phyloP scores from a whole-genome alignment of 23 tunicate species.

The Styela plicata region DNA sequence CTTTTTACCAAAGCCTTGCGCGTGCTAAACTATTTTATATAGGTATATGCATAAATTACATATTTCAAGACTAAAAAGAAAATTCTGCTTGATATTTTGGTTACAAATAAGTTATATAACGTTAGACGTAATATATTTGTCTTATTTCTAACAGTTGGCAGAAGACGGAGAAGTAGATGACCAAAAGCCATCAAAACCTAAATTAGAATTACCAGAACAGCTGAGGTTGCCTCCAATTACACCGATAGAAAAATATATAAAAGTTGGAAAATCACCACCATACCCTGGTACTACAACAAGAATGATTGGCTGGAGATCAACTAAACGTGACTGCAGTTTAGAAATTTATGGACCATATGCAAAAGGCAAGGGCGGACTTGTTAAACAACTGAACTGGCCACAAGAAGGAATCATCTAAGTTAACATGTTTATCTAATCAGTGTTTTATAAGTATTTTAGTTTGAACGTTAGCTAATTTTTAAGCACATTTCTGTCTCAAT shows the following conservation, averaged over 20 bases:
- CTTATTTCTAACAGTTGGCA: slow-evolving; percentile 10
- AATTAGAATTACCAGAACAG: slow-evolving; percentile 78
- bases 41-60: no score
- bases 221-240: slow-evolving; percentile 73
- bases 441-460: no score
- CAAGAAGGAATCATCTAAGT: slow-evolving; percentile 47
- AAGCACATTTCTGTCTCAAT: no score
- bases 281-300: slow-evolving; percentile 76
- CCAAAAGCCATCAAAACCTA: slow-evolving; percentile 36
- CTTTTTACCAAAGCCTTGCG: no score
- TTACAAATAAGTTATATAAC: no score
- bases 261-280: slow-evolving; percentile 78
- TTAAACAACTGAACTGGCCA: slow-evolving; percentile 87
- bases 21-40: no score
- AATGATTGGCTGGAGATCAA: slow-evolving; percentile 81
- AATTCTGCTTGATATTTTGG: no score
- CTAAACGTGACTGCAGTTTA: slow-evolving; percentile 71
- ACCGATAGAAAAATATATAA: slow-evolving; percentile 87
- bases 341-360: slow-evolving; percentile 91
- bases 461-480: no score
- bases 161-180: slow-evolving; percentile 17
- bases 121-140: neutral
- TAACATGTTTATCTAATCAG: no score
- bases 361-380: slow-evolving; percentile 77
- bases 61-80: no score